These are phyloP conservation scores for Tenebrosternarchus preto DNA, from an alignment of 2,113 vertebrate genomes.

Conservation along the genomic window DNA sequence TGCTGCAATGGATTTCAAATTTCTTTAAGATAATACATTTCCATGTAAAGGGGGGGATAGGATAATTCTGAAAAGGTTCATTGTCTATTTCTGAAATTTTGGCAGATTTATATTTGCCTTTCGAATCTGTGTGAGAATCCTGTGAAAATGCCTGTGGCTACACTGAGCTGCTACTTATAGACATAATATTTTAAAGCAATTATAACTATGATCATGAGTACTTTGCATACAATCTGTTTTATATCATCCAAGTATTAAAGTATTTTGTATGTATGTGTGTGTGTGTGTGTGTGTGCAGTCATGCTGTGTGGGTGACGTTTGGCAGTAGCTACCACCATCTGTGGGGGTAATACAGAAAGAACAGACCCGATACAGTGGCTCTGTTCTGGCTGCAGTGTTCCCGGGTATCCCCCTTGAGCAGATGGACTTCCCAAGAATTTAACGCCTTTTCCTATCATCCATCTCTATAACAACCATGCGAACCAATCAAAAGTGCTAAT, in stretches of 20 bases:
- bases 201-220: neutral
- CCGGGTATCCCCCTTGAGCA: constrained; percentile 43
- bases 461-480: constrained; percentile 43
- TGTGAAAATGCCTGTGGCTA: neutral
- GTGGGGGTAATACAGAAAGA: constrained; percentile 25
- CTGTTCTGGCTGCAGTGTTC: constrained; percentile 32
- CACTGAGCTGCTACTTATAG: neutral
- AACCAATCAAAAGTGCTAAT: constrained; percentile 48
- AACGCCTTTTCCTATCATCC: constrained; percentile 32
- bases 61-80: too few relatives aligned
- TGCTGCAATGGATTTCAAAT: too few relatives aligned
- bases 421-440: constrained; percentile 44
- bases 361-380: constrained; percentile 4
- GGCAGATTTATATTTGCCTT: too few relatives aligned
- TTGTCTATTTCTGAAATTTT: too few relatives aligned
- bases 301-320: constrained; percentile 36
- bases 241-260: constrained; percentile 1
- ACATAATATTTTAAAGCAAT: neutral
- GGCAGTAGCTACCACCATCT: constrained; percentile 45
- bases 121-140: neutral
- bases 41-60: too few relatives aligned
- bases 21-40: too few relatives aligned
- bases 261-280: neutral
- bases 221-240: constrained; percentile 11
- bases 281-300: neutral